Evolutionary conservation across 2,797 vertebrate species (phyloP).

Genomic region (Chelon auratus): DNA sequence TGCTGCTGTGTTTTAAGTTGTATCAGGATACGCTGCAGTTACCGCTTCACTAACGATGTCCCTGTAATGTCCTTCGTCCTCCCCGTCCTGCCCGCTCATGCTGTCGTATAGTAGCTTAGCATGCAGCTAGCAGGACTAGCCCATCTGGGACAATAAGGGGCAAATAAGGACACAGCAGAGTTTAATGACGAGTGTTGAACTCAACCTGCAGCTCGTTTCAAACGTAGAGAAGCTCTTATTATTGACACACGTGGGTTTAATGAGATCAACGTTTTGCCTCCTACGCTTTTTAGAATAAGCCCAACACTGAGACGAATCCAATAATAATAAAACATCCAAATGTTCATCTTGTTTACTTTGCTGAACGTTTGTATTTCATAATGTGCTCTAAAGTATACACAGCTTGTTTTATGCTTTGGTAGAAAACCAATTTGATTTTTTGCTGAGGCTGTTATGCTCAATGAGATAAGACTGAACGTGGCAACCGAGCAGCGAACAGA

Average conservation of each 20-base stretch:
- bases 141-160: too few relatives aligned
- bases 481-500: constrained; percentile 25
- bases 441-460: constrained; percentile 27
- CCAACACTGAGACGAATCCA: constrained; percentile 33
- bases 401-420: constrained; percentile 41
- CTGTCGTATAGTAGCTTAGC: too few relatives aligned
- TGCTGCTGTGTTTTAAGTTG: too few relatives aligned
- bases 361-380: constrained; percentile 5
- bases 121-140: too few relatives aligned
- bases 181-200: not conserved
- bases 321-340: constrained; percentile 27
- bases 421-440: constrained; percentile 52
- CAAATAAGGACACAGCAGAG: too few relatives aligned
- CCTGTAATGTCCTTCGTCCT: too few relatives aligned
- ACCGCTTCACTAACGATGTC: too few relatives aligned
- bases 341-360: constrained; percentile 20
- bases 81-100: too few relatives aligned
- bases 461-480: constrained; percentile 40
- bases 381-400: constrained; percentile 14
- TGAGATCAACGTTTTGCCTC: constrained; percentile 55
- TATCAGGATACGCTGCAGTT: too few relatives aligned
- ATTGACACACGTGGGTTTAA: constrained; percentile 36
- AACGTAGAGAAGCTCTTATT: not conserved
- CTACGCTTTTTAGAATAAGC: constrained; percentile 42
- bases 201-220: not conserved